Percentiles rank a stretch among this genome's conserved stretches.
These are phyloP conservation scores for Grammomys dolichurus DNA, from an alignment of 2,113 vertebrate genomes.

Conservation along the genomic window DNA sequence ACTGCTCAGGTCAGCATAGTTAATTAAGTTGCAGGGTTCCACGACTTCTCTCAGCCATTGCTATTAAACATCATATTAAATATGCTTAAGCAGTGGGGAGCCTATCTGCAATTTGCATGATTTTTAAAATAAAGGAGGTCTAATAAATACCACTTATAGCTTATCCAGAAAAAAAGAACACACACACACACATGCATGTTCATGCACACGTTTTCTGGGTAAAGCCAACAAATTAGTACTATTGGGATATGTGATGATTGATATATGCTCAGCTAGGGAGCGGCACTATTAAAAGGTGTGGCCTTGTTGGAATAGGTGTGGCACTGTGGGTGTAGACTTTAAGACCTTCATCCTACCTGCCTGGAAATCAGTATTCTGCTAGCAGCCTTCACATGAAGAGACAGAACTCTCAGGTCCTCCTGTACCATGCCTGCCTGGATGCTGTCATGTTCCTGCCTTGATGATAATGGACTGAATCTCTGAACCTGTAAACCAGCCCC, in stretches of 20 bases:
- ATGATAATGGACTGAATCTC: no score
- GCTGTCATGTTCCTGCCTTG: no score
- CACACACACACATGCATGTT: neutral
- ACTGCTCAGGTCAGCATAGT: neutral
- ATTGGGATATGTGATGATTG: neutral
- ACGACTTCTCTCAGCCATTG: neutral
- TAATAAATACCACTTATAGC: constrained; percentile 32
- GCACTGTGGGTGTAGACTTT: no score
- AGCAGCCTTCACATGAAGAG: no score
- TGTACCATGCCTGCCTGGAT: no score
- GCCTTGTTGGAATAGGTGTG: no score
- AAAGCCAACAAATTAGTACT: constrained; percentile 13
- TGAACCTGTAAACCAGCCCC: no score
- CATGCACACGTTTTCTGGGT: neutral
- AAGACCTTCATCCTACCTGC: no score
- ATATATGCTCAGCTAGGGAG: no score
- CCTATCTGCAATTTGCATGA: constrained; percentile 3
- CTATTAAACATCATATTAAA: constrained; percentile 7
- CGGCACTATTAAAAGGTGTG: no score
- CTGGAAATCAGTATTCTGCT: no score
- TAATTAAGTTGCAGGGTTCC: neutral
- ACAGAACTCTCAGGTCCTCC: no score
- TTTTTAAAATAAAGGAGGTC: constrained; percentile 33
- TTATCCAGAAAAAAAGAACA: neutral
- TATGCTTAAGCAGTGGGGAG: neutral